A percentile compares a stretch with the other conserved stretches of the same genome.
phyloP scores from a whole-genome alignment of 2,797 vertebrate genomes.

The Cyprinella venusta region DNA sequence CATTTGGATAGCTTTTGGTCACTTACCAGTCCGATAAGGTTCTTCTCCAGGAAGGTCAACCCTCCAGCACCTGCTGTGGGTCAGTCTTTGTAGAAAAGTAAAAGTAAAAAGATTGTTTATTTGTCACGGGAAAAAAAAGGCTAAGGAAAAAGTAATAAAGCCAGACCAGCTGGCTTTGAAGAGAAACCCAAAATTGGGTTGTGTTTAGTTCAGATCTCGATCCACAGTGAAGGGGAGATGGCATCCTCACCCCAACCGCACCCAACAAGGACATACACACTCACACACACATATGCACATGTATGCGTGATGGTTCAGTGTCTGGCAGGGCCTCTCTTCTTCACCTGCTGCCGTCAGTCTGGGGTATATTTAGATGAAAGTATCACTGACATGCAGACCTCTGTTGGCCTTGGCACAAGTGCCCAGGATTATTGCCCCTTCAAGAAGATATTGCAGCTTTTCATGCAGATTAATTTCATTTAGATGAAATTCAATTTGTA shows the following conservation, averaged over 20 bases:
- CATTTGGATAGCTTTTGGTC: constrained; percentile 47
- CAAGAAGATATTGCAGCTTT: constrained; percentile 54
- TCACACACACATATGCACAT: constrained; percentile 31
- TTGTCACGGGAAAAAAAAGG: constrained; percentile 23
- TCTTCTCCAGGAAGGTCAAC: constrained; percentile 86
- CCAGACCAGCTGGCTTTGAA: constrained; percentile 82
- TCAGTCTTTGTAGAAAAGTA: constrained; percentile 75
- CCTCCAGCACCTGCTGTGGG: constrained; percentile 89
- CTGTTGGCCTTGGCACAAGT: constrained; percentile 80
- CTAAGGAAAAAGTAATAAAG: constrained; percentile 61
- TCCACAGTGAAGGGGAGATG: constrained; percentile 63
- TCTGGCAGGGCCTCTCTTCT: constrained; percentile 62
- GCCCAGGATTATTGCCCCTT: constrained; percentile 65
- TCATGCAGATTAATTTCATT: constrained; percentile 19
- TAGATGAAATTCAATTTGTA: constrained; percentile 11
- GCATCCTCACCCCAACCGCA: constrained; percentile 52
- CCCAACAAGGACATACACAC: constrained; percentile 49
- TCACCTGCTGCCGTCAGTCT: constrained; percentile 76
- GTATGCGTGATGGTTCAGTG: constrained; percentile 47
- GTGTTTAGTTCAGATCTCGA: constrained; percentile 68
- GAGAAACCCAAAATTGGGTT: constrained; percentile 71
- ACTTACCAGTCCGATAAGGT: constrained; percentile 80
- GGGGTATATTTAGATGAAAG: constrained; percentile 74
- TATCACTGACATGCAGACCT: constrained; percentile 81
- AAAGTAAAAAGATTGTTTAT: constrained; percentile 29